Evolutionary conservation across 30 jellyfish, hydroid and myxozoan genomes (phyloP).

Genomic region (Aurelia aurita): DNA sequence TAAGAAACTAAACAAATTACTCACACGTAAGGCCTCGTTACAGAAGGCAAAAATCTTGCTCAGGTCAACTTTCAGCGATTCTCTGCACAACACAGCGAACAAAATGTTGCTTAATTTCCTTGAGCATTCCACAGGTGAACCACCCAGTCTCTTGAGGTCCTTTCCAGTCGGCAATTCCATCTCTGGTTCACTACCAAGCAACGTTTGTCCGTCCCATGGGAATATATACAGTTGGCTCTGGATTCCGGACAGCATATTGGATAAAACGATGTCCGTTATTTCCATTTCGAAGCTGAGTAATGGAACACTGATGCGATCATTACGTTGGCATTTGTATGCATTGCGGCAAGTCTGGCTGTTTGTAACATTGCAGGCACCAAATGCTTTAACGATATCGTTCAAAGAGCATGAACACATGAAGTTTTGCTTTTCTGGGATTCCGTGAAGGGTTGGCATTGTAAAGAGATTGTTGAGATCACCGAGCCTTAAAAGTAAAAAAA

Average conservation of each 20-base stretch:
- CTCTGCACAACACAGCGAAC: constrained; percentile 76
- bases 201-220: constrained; percentile 52
- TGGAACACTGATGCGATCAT: constrained; percentile 67
- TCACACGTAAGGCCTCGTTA: constrained; percentile 45
- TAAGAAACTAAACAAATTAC: not conserved
- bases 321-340: constrained; percentile 64
- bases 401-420: constrained; percentile 62
- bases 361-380: constrained; percentile 56
- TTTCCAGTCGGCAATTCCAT: not conserved
- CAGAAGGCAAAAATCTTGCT: constrained; percentile 47
- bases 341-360: constrained; percentile 29
- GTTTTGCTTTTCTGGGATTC: constrained; percentile 31
- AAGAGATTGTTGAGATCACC: constrained; percentile 69
- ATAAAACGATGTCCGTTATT: constrained; percentile 66
- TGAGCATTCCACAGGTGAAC: constrained; percentile 39
- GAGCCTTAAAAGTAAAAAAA: constrained; percentile 33
- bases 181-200: constrained; percentile 21
- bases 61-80: constrained; percentile 53
- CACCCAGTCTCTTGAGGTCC: not conserved
- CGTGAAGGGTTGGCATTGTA: constrained; percentile 60
- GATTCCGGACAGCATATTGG: constrained; percentile 66
- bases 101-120: constrained; percentile 36
- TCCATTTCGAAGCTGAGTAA: constrained; percentile 77
- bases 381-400: constrained; percentile 50
- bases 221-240: constrained; percentile 58